A percentile compares a stretch with the other conserved stretches of the same genome.
These are phyloP conservation scores for Ceratina calcarata DNA, from an alignment of 1,140 invertebrate genomes.

Conservation along the genomic window DNA sequence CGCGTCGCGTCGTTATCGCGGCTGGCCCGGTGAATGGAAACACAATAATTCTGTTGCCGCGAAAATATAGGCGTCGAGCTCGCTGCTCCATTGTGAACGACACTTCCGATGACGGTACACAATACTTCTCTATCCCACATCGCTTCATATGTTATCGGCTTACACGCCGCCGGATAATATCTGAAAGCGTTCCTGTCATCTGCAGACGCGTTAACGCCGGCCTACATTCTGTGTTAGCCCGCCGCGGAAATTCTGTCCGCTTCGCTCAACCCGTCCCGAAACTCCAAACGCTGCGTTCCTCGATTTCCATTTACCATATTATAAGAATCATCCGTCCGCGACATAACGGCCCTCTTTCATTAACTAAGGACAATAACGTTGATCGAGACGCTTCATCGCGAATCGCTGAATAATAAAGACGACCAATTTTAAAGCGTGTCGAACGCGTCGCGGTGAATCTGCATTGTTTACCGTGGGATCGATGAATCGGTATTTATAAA, in stretches of 20 bases:
- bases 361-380: no score
- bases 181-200: conserved; percentile 33
- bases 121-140: conserved; percentile 24
- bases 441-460: not conserved
- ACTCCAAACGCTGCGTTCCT: no score
- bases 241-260: no score
- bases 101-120: conserved; percentile 22
- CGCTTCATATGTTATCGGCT: conserved; percentile 34
- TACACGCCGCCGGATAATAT: conserved; percentile 30
- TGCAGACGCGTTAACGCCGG: conserved; percentile 29
- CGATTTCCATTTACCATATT: no score
- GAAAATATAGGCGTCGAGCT: not conserved
- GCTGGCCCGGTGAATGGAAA: not conserved
- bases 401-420: conserved; percentile 21
- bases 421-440: not conserved
- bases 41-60: conserved; percentile 3
- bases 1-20: conserved; percentile 46
- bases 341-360: no score
- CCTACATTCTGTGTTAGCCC: conserved; percentile 15
- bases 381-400: no score
- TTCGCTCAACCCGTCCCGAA: no score
- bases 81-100: conserved; percentile 6
- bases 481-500: conserved; percentile 21
- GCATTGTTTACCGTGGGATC: not conserved
- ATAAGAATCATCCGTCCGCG: no score